Evolutionary conservation across 2,888 invertebrate species (phyloP), one percentile per base, ranked within the genome.

Genomic region (Ormyrus nitidulus): DNA sequence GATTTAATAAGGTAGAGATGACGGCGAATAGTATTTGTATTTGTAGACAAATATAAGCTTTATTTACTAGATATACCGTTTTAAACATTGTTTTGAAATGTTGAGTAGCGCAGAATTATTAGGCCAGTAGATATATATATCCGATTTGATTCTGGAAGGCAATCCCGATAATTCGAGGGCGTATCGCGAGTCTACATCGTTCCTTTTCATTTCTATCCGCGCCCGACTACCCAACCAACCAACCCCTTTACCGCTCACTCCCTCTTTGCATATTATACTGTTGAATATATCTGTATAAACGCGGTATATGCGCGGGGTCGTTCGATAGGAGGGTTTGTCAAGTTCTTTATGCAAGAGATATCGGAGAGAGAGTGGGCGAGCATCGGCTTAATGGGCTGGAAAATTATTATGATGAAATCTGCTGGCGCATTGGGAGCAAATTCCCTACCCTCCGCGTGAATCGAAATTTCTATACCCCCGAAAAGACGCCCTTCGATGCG

Each of bases 351-450:
- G 51, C 48, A 9, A 10, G 19, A 44, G n/a, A 6, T n/a, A 49
- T 53, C n/a, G 6, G 49, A 48, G 19, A 64, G 46, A 64, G 59
- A 59, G 51, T 13, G 46, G 1, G 64, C 11, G 54, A 65, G 54
- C 56, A 53, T 73, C 79, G 82, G 85, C 83, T 88, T 89, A 90
- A 90, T 90, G 90, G 89, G 77, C 83, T 85, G 88, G 90, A 88
- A 90, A 90, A 90, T 90, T 89, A 90, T 90, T 88, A 90, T 86
- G 89, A 89, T 89, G 89, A 89, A 90, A 90, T 89, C 89, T 88
- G 86, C 86, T 84, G 83, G 83, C 84, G 79, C 77, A 19, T 19
- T 19, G 19, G 19, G 19, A 19, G 19, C 19, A 19, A 19, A 19
- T 19, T 19, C 19, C 19, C 19, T 19, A 19, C 19, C 19, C 19